Base-by-base conservation (phyloP, 2,888 invertebrate species). In the Phlogophora meticulosa region DNA sequence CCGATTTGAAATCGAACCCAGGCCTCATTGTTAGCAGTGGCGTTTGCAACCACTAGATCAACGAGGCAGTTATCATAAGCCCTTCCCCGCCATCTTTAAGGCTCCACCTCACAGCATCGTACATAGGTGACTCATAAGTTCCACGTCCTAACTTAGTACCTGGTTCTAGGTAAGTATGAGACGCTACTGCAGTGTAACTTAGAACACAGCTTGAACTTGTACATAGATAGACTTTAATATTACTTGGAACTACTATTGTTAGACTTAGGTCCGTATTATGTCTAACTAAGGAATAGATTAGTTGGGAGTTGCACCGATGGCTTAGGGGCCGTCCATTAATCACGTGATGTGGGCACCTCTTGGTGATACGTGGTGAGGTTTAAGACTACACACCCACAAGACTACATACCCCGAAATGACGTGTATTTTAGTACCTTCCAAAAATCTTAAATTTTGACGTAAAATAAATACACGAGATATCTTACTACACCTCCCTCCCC, bases 171-270 rank as follows among this genome's bases (percentile, higher is more conserved):
- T 53, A 45, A 72, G 36, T 53, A 28, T 15, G 38, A 72, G 63
- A 43, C 36, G 60, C 15, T 43, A 48, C 28, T 38, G 24, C 40
- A 60, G 51, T 22, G 7, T 15, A 72, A 77, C 64, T 74, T 64
- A 40, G 60, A 48, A 52, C 52, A n/a, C 46, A 55, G 34, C 5
- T 17, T 42, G 17, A 42, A 76, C 11, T 59, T 71, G 51, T 46
- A 40, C 38, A 45, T 72, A 60, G 24, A 60, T 45, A 57, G 52
- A 64, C 52, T 70, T 73, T 57, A 36, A 61, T 73, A 73, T 76
- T 70, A 76, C 70, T 73, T 76, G 43, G 34, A 28, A 17, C 28
- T 45, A 43, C 9, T 46, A 57, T 73, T 69, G 70, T 73, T 48
- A 57, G 28, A 45, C 5, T 32, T 17, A 32, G 15, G 20, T 17